phyloP scores from a whole-genome alignment of 1,140 invertebrate species.

The Aphelinus atriplicis region DNA sequence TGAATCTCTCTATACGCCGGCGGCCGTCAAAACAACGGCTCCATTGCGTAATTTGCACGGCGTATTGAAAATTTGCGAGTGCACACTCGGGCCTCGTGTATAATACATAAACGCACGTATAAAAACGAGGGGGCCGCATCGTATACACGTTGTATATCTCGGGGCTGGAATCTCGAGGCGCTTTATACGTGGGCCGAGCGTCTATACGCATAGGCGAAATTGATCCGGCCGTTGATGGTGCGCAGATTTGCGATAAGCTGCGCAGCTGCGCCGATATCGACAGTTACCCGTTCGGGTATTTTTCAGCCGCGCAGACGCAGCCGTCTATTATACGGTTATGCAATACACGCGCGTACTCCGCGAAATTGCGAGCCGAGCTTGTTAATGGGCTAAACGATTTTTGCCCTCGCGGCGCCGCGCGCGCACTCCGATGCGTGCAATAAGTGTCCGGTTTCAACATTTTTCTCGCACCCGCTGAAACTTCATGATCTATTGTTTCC shows the following conservation, averaged over 20 bases:
- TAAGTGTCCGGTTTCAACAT: constrained; percentile 22
- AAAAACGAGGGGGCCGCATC: neutral
- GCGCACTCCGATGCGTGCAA: neutral
- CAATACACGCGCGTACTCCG: neutral
- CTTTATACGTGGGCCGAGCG: constrained; percentile 2
- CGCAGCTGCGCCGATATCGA: constrained; percentile 16
- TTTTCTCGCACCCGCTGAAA: neutral
- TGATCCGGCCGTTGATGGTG: constrained; percentile 7
- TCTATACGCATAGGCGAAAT: constrained; percentile 4
- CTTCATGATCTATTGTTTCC: no score
- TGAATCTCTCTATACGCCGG: no score
- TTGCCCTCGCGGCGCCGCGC: neutral
- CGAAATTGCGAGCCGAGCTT: constrained; percentile 6
- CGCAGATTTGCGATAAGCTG: constrained; percentile 23
- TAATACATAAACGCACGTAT: neutral
- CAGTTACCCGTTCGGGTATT: constrained; percentile 8
- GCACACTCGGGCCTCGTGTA: neutral
- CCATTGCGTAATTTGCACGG: constrained; percentile 12
- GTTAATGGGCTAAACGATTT: neutral
- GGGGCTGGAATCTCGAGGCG: neutral
- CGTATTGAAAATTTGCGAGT: constrained; percentile 10
- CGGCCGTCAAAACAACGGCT: neutral
- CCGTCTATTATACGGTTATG: neutral
- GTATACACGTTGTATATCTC: neutral
- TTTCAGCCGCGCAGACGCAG: no score